phyloP scores from a whole-genome alignment of 2,113 vertebrate genomes.

The Chloebia gouldiae region DNA sequence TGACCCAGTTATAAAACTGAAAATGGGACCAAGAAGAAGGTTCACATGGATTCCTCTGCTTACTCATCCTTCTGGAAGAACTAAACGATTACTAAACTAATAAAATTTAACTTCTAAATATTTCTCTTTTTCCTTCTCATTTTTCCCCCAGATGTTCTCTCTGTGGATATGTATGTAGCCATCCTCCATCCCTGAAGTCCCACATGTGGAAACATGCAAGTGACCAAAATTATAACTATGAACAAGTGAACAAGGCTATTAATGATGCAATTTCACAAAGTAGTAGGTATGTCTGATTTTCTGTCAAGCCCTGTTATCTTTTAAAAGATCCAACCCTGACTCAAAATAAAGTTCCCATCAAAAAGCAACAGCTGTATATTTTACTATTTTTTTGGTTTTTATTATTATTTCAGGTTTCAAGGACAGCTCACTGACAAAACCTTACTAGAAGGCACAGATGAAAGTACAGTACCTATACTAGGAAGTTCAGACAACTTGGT shows the following conservation, averaged over 20 bases:
- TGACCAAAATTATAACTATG: constrained; percentile 98
- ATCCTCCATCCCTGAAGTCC: constrained; percentile 95
- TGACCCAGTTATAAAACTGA: not conserved
- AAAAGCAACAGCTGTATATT: not conserved
- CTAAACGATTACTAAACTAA: not conserved
- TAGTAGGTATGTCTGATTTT: constrained; percentile 77
- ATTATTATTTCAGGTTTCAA: constrained; percentile 65
- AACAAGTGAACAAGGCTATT: constrained; percentile 97
- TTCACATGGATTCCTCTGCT: not conserved
- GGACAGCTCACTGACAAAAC: constrained; percentile 67
- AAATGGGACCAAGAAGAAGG: not conserved
- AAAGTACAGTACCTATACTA: constrained; percentile 40
- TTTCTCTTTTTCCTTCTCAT: not conserved
- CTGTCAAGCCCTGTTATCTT: not conserved
- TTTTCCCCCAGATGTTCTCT: constrained; percentile 85
- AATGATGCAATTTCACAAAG: constrained; percentile 97
- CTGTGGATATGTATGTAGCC: constrained; percentile 97
- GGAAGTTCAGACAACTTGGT: constrained; percentile 69
- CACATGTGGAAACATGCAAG: constrained; percentile 99
- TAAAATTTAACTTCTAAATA: not conserved
- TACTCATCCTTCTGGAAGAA: not conserved
- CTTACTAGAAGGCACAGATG: constrained; percentile 53
- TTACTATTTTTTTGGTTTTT: not conserved
- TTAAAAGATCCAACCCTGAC: not conserved
- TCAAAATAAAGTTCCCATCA: not conserved